Percentiles rank a stretch among this genome's conserved stretches.
Evolutionary conservation across 2,888 invertebrate species (phyloP).

Genomic region (Chironomus tentans): DNA sequence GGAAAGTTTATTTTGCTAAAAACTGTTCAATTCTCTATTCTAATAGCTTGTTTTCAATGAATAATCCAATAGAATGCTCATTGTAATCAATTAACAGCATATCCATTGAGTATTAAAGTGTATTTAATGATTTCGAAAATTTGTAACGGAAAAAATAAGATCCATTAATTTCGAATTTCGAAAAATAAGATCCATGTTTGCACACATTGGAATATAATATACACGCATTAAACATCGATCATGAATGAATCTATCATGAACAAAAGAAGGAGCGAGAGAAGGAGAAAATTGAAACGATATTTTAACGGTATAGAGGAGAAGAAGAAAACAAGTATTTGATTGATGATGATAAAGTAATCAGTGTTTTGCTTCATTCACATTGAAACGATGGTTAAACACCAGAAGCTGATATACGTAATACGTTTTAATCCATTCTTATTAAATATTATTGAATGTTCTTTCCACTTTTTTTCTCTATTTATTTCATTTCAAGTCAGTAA

Average conservation of each 20-base stretch:
- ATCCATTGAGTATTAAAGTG: too few species aligned
- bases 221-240: neutral
- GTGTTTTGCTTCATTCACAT: constrained; percentile 10
- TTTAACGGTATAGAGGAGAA: neutral
- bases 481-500: neutral
- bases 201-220: too few species aligned
- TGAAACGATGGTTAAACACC: constrained; percentile 11
- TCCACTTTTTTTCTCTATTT: neutral
- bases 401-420: constrained; percentile 19
- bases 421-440: constrained; percentile 23
- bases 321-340: constrained; percentile 16
- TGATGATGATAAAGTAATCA: constrained; percentile 27
- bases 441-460: neutral
- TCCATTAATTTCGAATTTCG: too few species aligned
- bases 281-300: too few species aligned
- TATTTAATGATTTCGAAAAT: too few species aligned
- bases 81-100: too few species aligned
- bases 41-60: too few species aligned
- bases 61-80: too few species aligned
- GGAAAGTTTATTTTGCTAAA: too few species aligned
- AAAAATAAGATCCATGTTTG: too few species aligned
- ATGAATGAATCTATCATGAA: neutral
- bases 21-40: too few species aligned
- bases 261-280: neutral
- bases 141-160: too few species aligned